phyloP scores from a whole-genome alignment of 2,797 vertebrate species.

The Oryzias dopingdopingensis region DNA sequence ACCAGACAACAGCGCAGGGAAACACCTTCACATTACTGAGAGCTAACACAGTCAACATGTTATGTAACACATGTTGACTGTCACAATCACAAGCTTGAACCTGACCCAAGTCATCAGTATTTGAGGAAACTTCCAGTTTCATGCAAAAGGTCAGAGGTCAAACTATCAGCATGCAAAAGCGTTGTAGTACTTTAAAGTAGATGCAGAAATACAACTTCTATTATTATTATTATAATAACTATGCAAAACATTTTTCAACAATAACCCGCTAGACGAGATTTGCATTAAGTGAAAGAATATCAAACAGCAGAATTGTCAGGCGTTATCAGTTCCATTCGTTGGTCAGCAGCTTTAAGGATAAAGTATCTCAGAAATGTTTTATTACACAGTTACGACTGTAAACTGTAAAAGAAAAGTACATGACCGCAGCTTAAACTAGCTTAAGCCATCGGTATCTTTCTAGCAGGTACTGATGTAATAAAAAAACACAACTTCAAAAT shows the following conservation, averaged over 20 bases:
- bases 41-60: not conserved
- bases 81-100: not conserved
- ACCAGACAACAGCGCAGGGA: not conserved
- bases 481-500: not conserved
- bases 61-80: not conserved
- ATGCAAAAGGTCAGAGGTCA: not conserved
- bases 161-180: not conserved
- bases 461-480: not conserved
- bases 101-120: not conserved
- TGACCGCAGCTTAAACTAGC: not conserved
- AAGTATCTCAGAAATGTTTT: not conserved
- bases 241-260: not conserved
- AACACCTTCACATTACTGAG: not conserved
- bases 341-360: not conserved
- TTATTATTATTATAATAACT: not conserved
- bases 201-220: not conserved
- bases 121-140: not conserved
- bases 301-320: too few species aligned
- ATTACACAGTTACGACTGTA: not conserved
- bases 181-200: not conserved
- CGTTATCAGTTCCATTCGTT: not conserved
- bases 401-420: not conserved
- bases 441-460: not conserved
- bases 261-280: not conserved
- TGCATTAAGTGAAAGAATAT: too few species aligned